Base-by-base conservation (phyloP, 2,888 invertebrate genomes). In the Aphidoletes aphidimyza region DNA sequence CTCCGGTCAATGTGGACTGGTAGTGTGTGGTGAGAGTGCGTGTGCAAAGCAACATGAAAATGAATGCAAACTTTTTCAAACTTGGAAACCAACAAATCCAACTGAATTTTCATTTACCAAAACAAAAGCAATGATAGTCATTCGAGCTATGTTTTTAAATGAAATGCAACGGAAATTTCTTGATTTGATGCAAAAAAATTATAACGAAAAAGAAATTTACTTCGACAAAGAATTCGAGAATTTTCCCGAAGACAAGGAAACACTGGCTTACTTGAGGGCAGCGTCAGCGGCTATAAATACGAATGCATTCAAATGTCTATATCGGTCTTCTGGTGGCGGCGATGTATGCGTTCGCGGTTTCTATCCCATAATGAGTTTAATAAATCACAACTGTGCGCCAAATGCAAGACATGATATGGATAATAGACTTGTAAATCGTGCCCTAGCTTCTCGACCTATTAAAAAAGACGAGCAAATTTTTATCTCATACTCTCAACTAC, bases 321-420 rank as follows among this genome's bases (percentile, higher is more conserved):
- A 81, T 1, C 88, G 88, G 45, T 88, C 88, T 36, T 87, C 88
- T 22, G 88, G 86, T 6, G 87, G 87, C 14, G 88, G 88, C 84
- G 89, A 90, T 86, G 88, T 88, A 85, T 91, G 92, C 86, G 90
- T 93, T 36, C 91, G 94, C 84, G 94, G 93, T 85, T 90, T 95
- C 86, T 95, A 94, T 88, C 92, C 94, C 0, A 91, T 92, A 85
- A 93, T 94, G 1, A 92, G 94, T 34, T 92, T 95, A 90, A 92
- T 95, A 91, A 92, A 94, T 87, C 95, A 95, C 87, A 92, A 93
- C 87, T 95, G 95, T 88, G 92, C 90, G 84, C 93, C 95, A 45
- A 95, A 95, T 88, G 94, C 95, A 0, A 92, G 93, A 85, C 94
- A 95, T 87, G 91, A 92, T 85, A 94, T 93, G 59, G 92, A 92